Conservation (phyloP, 2,888 invertebrate species). For the Chymomyza amoena region DNA sequence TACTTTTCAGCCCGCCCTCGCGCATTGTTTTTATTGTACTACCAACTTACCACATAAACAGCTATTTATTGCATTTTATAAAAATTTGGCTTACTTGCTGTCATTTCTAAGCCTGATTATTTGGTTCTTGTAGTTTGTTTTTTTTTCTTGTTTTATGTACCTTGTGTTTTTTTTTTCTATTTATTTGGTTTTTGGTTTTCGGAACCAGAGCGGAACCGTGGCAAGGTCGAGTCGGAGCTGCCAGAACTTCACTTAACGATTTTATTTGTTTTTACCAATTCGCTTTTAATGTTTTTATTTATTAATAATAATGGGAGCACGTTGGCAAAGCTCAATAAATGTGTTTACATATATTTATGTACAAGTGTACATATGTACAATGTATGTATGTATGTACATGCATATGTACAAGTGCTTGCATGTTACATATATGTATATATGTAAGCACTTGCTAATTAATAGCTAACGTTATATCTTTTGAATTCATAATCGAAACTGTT, state of each 20-base stretch:
- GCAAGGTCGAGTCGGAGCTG: conserved; percentile 50
- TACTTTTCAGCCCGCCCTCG: background rate
- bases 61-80: background rate
- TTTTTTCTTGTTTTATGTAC: conserved; percentile 6
- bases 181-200: conserved; percentile 2
- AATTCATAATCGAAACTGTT: background rate
- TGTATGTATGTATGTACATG: too few relatives aligned
- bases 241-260: conserved; percentile 59
- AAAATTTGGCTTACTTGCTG: background rate
- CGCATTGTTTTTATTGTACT: background rate
- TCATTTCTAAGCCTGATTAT: background rate
- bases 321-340: too few relatives aligned
- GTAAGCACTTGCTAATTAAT: background rate
- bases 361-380: too few relatives aligned
- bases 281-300: background rate
- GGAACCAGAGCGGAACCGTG: conserved; percentile 62
- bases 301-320: too few relatives aligned
- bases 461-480: background rate
- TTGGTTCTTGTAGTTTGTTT: background rate
- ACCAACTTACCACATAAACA: background rate
- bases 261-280: conserved; percentile 19
- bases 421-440: background rate
- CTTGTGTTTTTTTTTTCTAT: background rate
- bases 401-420: too few relatives aligned
- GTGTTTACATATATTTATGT: too few relatives aligned